Percentiles rank a stretch among this genome's conserved stretches.
phyloP scores from a whole-genome alignment of 2,888 invertebrate genomes.

The Thymelicus lineola region DNA sequence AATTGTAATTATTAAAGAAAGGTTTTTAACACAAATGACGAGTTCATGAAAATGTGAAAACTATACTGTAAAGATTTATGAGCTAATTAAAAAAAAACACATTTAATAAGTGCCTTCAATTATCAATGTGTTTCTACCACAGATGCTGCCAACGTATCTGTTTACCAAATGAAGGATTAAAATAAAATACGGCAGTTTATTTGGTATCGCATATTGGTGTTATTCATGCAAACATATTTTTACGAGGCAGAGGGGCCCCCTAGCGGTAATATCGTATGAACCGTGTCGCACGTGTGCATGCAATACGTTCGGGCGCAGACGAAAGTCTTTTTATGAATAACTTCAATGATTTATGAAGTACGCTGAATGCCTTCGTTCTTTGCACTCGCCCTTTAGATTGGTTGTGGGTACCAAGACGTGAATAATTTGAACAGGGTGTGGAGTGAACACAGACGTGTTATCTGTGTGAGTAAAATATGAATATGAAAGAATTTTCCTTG shows the following conservation, averaged over 20 bases:
- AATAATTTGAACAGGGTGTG: constrained; percentile 31
- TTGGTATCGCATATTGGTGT: constrained; percentile 38
- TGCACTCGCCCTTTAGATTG: constrained; percentile 43
- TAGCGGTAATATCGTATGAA: constrained; percentile 77
- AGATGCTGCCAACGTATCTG: background rate
- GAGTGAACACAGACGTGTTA: constrained; percentile 7
- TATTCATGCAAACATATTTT: constrained; percentile 64
- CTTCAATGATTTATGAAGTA: constrained; percentile 80
- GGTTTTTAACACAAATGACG: too few species aligned
- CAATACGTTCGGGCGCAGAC: constrained; percentile 75
- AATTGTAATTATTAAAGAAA: too few species aligned
- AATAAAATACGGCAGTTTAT: constrained; percentile 3
- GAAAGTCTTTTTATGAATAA: constrained; percentile 82
- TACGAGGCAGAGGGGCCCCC: constrained; percentile 73
- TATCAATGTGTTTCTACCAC: too few species aligned
- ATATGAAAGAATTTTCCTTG: background rate
- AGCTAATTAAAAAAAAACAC: too few species aligned
- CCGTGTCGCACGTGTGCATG: constrained; percentile 80
- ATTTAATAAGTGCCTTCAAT: too few species aligned
- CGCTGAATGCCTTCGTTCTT: constrained; percentile 55
- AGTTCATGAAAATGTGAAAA: too few species aligned
- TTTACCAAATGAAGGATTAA: constrained; percentile 1
- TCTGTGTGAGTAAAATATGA: background rate
- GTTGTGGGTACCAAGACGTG: constrained; percentile 35
- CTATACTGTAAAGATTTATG: too few species aligned